Conservation (phyloP, 23 tunicate species). For the Halocynthia roretzi region DNA sequence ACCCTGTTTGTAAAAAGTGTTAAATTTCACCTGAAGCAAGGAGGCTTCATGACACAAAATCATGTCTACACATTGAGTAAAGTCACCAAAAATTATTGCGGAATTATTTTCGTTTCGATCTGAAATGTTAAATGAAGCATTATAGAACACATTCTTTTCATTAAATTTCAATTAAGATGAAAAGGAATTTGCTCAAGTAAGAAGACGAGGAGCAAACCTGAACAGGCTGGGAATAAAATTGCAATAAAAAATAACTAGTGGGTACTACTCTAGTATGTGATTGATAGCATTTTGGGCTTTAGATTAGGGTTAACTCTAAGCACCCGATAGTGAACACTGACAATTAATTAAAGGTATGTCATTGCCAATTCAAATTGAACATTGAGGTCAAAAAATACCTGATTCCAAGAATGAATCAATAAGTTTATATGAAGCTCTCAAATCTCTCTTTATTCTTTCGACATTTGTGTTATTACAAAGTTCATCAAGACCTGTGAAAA, state of each 20-base stretch:
- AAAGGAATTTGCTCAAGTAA: too few relatives aligned
- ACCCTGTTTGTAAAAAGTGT: background rate
- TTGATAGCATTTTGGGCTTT: too few relatives aligned
- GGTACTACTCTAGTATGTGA: too few relatives aligned
- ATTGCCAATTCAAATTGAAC: background rate
- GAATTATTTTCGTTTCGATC: background rate
- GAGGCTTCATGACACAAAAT: constrained; percentile 56
- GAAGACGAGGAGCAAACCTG: too few relatives aligned
- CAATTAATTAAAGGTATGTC: background rate
- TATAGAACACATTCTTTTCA: background rate
- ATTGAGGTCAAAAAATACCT: constrained; percentile 17
- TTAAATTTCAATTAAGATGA: too few relatives aligned
- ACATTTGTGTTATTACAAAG: constrained; percentile 43
- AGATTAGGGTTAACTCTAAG: too few relatives aligned
- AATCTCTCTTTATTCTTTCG: constrained; percentile 67
- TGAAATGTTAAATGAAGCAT: background rate
- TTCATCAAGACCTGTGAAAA: constrained; percentile 54
- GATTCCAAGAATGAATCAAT: constrained; percentile 60
- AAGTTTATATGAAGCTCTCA: constrained; percentile 50
- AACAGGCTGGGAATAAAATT: too few relatives aligned
- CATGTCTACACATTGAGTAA: constrained; percentile 63
- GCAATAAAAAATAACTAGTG: too few relatives aligned
- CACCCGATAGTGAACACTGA: background rate
- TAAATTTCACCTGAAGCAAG: constrained; percentile 37
- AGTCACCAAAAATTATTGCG: constrained; percentile 36